Conservation (phyloP, 2,797 vertebrate species). For the Lepilemur septentrionalis region DNA sequence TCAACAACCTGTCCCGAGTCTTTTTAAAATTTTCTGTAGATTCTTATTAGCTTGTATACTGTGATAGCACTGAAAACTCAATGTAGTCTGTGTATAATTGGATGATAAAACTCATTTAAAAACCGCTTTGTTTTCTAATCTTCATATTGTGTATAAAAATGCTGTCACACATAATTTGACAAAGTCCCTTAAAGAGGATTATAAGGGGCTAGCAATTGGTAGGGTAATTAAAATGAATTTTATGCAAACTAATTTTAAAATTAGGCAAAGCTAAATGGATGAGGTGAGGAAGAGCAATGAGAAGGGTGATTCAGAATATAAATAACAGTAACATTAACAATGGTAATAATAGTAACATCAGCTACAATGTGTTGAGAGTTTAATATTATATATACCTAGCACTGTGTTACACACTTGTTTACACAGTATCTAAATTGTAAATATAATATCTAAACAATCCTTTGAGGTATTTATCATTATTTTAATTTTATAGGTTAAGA, state of each 20-base stretch:
- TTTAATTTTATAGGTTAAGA: not conserved
- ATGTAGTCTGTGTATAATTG: not conserved
- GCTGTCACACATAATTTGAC: not conserved
- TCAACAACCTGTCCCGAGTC: not conserved
- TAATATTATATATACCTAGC: not conserved
- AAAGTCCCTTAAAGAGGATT: not conserved
- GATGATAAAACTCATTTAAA: not conserved
- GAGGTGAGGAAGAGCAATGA: not conserved
- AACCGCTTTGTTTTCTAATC: not conserved
- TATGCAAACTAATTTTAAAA: slow-evolving; percentile 10
- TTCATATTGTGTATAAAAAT: not conserved
- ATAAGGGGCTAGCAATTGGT: not conserved
- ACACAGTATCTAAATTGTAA: not conserved
- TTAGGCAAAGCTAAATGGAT: not conserved
- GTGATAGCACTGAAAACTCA: not conserved
- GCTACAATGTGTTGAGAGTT: not conserved
- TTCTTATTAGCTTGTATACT: not conserved
- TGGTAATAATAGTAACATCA: not conserved
- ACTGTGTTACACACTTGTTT: not conserved
- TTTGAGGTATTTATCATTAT: not conserved
- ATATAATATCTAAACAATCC: no score
- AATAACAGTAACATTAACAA: not conserved
- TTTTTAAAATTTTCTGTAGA: not conserved
- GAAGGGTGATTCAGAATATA: not conserved
- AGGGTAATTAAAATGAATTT: not conserved